Evolutionary conservation across 53 echinoderm and acorn worm species (phyloP).

Genomic region (Mesocentrotus franciscanus): DNA sequence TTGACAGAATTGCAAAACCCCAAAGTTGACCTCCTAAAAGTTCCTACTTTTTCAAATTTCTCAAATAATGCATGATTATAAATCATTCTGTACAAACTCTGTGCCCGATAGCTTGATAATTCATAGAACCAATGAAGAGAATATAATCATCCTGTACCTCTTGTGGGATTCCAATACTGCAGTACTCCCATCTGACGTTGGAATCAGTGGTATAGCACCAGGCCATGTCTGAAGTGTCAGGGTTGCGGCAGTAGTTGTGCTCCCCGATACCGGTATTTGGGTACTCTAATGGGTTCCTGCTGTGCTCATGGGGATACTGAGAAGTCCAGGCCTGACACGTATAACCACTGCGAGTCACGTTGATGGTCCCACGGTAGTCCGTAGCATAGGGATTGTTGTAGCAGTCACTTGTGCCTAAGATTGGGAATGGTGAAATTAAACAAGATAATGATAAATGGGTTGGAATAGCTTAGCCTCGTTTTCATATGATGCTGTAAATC

Average conservation of each 20-base stretch:
- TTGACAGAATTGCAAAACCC: too few species aligned
- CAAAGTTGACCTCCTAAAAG: too few species aligned
- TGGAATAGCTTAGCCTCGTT: too few species aligned
- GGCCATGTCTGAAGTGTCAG: conserved; percentile 61
- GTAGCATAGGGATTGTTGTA: conserved; percentile 48
- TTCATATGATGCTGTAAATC: too few species aligned
- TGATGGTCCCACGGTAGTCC: conserved; percentile 73
- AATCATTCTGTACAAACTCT: not conserved
- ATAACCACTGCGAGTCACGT: conserved; percentile 54
- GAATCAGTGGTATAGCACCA: conserved; percentile 83
- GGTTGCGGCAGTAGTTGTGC: conserved; percentile 84
- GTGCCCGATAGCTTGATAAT: not conserved
- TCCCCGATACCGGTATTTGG: conserved; percentile 77
- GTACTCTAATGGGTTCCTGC: conserved; percentile 59
- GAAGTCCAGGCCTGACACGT: conserved; percentile 78
- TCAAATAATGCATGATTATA: not conserved
- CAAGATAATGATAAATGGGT: not conserved
- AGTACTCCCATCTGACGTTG: conserved; percentile 72
- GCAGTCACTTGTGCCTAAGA: conserved; percentile 2
- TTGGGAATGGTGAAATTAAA: not conserved
- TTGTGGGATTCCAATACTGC: conserved; percentile 72
- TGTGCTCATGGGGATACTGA: conserved; percentile 76
- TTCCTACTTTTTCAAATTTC: too few species aligned
- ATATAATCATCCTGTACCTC: not conserved
- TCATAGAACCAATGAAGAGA: not conserved